These are phyloP conservation scores for Silurus aristotelis DNA, from an alignment of 2,797 vertebrate species.

Conservation along the genomic window DNA sequence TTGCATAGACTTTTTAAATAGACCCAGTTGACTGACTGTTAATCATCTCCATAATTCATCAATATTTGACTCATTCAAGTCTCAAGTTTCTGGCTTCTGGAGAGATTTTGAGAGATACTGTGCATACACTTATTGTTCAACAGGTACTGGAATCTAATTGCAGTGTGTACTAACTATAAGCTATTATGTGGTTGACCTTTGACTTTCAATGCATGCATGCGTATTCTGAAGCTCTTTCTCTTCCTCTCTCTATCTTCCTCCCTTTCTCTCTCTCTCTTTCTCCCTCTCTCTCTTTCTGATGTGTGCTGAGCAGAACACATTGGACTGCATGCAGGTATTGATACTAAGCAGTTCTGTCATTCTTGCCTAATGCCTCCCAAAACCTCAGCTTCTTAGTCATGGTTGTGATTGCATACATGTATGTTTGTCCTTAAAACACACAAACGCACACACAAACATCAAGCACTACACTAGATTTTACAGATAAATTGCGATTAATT, in stretches of 20 bases:
- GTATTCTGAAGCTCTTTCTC: conserved; percentile 27
- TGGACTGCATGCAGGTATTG: conserved; percentile 99
- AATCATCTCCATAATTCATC: not conserved
- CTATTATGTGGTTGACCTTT: conserved; percentile 51
- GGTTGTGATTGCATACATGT: not conserved
- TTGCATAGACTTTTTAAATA: not conserved
- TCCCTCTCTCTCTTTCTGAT: conserved; percentile 56
- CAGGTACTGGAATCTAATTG: conserved; percentile 51
- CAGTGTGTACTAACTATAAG: conserved; percentile 60
- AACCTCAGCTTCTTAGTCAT: conserved; percentile 4
- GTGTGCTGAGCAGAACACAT: conserved; percentile 84
- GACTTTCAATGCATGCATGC: conserved; percentile 62
- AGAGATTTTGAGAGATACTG: not conserved
- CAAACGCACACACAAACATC: not conserved
- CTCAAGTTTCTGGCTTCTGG: not conserved
- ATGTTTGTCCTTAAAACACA: not conserved
- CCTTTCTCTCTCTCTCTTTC: conserved; percentile 53
- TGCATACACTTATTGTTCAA: conserved; percentile 20
- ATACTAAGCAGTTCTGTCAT: conserved; percentile 46
- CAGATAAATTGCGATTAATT: not conserved
- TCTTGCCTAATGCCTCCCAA: conserved; percentile 36
- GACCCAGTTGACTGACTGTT: not conserved
- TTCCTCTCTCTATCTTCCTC: conserved; percentile 53
- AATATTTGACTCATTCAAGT: not conserved
- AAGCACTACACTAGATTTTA: not conserved